Evolutionary conservation across 2,113 vertebrate species (phyloP).

Genomic region (Gallinago paraguaiae): DNA sequence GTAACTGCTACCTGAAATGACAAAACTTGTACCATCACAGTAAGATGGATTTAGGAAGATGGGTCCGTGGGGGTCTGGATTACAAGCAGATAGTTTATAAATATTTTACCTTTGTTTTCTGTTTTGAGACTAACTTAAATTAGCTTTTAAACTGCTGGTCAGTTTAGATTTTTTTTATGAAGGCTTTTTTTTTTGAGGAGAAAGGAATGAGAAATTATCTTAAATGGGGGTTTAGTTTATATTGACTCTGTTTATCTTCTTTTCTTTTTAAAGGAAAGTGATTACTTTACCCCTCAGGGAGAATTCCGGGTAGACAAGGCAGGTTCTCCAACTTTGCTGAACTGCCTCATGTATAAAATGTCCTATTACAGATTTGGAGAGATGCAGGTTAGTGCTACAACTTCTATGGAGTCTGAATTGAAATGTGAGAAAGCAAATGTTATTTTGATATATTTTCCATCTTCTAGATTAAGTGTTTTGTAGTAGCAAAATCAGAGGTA

Average conservation of each 20-base stretch:
- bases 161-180: background rate
- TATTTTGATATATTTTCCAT: background rate
- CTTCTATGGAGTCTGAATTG: background rate
- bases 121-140: background rate
- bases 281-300: conserved; percentile 98
- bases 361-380: conserved; percentile 99
- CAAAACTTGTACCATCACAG: background rate
- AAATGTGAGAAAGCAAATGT: background rate
- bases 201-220: background rate
- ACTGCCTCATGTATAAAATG: conserved; percentile 99
- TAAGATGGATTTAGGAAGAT: background rate
- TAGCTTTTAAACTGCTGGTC: background rate
- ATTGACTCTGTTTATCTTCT: background rate
- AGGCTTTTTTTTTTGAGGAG: background rate
- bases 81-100: background rate
- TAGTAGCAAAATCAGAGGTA: background rate
- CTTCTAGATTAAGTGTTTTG: background rate
- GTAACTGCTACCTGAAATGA: background rate
- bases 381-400: conserved; percentile 90
- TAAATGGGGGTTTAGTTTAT: background rate
- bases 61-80: background rate
- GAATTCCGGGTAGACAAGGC: conserved; percentile 98
- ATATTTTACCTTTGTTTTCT: background rate
- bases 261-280: conserved; percentile 86
- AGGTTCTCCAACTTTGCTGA: conserved; percentile 95